phyloP scores from a whole-genome alignment of 2,797 vertebrate genomes.

The Pogonophryne albipinna region DNA sequence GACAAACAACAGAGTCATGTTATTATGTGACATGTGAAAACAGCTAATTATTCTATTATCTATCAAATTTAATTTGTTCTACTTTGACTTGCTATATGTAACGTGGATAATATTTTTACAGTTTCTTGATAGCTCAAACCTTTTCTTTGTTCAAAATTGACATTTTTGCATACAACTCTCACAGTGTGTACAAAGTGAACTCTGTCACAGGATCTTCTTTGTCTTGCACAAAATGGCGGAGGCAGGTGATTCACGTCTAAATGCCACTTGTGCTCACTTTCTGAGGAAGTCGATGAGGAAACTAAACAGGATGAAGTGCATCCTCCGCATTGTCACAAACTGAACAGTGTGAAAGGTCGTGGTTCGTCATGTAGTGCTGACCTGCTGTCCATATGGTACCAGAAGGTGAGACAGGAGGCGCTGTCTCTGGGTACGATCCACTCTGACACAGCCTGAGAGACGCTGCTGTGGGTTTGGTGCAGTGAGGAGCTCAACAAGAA shows the following conservation, averaged over 20 bases:
- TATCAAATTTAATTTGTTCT: neutral
- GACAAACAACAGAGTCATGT: conserved; percentile 20
- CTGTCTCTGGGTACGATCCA: conserved; percentile 69
- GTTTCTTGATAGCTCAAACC: neutral
- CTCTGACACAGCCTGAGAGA: conserved; percentile 77
- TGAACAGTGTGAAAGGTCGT: conserved; percentile 30
- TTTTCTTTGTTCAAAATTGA: neutral
- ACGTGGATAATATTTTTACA: neutral
- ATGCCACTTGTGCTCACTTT: conserved; percentile 69
- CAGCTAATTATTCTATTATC: neutral
- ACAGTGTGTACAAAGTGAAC: conserved; percentile 41
- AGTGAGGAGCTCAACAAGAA: conserved; percentile 80
- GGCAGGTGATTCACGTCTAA: conserved; percentile 69
- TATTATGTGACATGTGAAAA: conserved; percentile 4
- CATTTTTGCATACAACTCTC: conserved; percentile 2
- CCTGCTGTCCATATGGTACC: conserved; percentile 82
- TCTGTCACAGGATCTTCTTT: conserved; percentile 50
- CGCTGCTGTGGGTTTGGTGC: conserved; percentile 50
- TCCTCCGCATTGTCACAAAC: conserved; percentile 54
- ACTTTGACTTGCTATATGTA: neutral
- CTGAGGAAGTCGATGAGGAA: conserved; percentile 76
- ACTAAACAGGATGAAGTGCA: conserved; percentile 66
- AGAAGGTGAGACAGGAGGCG: conserved; percentile 78
- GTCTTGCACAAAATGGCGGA: conserved; percentile 65
- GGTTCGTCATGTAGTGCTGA: conserved; percentile 54